Base-by-base conservation (phyloP, 2,797 vertebrate genomes). In the Periparus ater region DNA sequence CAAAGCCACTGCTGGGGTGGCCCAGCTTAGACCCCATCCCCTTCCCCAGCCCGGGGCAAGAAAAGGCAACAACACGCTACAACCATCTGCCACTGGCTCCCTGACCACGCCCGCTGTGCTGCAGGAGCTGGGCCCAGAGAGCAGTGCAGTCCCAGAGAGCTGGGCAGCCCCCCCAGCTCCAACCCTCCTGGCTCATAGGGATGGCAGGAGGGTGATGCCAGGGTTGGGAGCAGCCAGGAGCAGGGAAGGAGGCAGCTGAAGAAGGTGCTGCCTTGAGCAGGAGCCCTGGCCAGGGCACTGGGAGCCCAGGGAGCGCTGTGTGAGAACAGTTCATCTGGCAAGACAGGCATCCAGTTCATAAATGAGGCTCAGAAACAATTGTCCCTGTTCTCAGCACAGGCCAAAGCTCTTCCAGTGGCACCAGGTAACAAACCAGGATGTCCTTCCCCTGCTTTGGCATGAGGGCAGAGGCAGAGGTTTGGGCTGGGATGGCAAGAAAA, bases 281-380 rank as follows among this genome's bases (percentile, higher is more conserved):
- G 66, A 72, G 88, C 61, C 85, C 71, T 77, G 44, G 34, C 25
- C 18, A 30, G 58, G 66, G 45, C 55, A 32, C n/a, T 2, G 22
- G 2, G 29, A 79, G 57, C 29, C 38, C 22, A 22, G 13, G 23
- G 82, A 70, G 32, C 89, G 47, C 85, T 90, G 96, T 68, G 97
- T 21, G 97, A 97, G 97, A 97, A 97, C 96, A 97, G 97, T 79
- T 85, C 86, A 96, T 97, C 97, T 97, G 98, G 98, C 98, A 98
- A 98, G 98, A 98, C 82, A 51, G 98, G 98, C 98, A 98, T 98
- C 97, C 96, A 97, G 97, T 97, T 97, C 97, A 97, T 95, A 92
- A 94, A 77, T 62, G 93, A 79, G 97, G 98, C 97, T 98, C 98
- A 97, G 95, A 97, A 97, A 93, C 94, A 95, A 80, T 72, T 40